Percentiles rank a stretch among this genome's conserved stretches.
Conservation (phyloP, 2,888 invertebrate genomes). For the Lasioglossum oenotherae region DNA sequence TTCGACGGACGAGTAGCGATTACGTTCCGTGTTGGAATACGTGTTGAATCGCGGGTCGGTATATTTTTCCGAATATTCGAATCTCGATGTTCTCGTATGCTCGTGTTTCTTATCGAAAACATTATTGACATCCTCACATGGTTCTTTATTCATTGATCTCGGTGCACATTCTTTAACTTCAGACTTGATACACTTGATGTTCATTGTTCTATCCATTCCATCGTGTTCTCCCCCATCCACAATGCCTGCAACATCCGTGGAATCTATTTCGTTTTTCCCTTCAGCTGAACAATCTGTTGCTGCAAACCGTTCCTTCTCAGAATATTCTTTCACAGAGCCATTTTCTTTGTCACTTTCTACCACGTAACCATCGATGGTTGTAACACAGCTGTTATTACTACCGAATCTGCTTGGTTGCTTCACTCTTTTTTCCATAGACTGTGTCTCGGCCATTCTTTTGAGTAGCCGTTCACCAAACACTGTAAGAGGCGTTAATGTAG, state of each 20-base stretch:
- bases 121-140: no score
- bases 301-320: not conserved
- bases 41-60: not conserved
- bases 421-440: constrained; percentile 27
- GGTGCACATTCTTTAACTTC: not conserved
- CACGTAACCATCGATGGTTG: constrained; percentile 12
- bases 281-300: not conserved
- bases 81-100: not conserved
- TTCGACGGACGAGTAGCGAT: not conserved
- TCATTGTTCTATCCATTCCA: not conserved
- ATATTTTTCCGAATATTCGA: not conserved
- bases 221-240: not conserved
- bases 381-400: not conserved
- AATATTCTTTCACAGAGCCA: constrained; percentile 4
- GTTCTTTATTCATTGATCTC: constrained; percentile 1
- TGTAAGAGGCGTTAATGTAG: constrained; percentile 58
- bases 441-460: constrained; percentile 61
- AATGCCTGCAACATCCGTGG: not conserved
- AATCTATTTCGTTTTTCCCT: not conserved
- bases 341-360: constrained; percentile 65
- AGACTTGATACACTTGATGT: constrained; percentile 16
- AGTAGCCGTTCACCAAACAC: constrained; percentile 77
- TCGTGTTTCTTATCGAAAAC: not conserved
- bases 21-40: not conserved
- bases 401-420: constrained; percentile 15